Evolutionary conservation across 2,888 invertebrate species (phyloP), one percentile per base, ranked within the genome.

Genomic region (Ectemnius continuus): DNA sequence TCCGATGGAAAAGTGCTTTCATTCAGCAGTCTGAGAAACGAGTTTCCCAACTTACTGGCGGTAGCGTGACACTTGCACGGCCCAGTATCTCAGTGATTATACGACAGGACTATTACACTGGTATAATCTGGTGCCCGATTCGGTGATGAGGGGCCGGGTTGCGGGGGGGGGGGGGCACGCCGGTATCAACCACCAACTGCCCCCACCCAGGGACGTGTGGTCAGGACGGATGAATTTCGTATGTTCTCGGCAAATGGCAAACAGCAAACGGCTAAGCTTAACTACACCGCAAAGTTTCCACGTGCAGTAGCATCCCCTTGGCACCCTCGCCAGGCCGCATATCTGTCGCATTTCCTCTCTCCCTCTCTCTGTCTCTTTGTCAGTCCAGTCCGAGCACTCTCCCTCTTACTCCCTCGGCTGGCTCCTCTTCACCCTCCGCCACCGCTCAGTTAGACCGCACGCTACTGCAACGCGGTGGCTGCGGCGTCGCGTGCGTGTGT

Each of bases 181-280:
- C 1, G 14, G 8, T 52, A 52, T 52, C 52, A 13, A 52, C 52
- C 52, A 14, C n/a, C n/a, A 16, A 52, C 52, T 36, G 52, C 52
- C n/a, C 48, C 76, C 82, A 82, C 80, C 82, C 80, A 75, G 69
- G 72, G 76, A 77, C 68, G 82, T 81, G 81, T 66, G 83, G 83
- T 82, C 75, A 79, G 83, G 83, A 77, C 79, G 72, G 83, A 83
- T 83, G 83, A 82, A 83, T 83, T 83, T 83, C 83, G 82, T 79
- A 83, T 81, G 82, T 77, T 75, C 78, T 75, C 77, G 74, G 79
- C 81, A 73, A 83, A 83, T 79, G 81, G 83, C 81, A 83, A 83
- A 83, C 83, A 83, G 76, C 81, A 70, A 77, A 78, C 75, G 80
- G 70, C 71, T 75, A 71, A 76, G 82, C 79, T 83, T 79, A 83